phyloP scores from a whole-genome alignment of 2,113 vertebrate genomes.

The Melanotaenia duboulayi region DNA sequence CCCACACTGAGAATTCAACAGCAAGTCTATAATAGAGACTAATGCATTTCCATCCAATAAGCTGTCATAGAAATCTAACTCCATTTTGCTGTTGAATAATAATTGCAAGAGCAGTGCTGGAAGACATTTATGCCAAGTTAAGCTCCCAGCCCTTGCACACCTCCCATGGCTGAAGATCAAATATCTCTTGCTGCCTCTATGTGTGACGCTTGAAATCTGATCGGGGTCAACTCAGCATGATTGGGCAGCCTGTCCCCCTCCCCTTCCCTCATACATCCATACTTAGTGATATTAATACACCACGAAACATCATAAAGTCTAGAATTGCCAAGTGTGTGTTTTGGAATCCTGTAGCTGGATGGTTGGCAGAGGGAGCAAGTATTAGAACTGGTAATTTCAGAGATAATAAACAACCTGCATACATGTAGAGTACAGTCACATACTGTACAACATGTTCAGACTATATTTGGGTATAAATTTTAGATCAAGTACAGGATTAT shows the following conservation, averaged over 20 bases:
- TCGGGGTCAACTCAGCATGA: slow-evolving; percentile 46
- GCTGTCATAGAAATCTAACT: slow-evolving; percentile 12
- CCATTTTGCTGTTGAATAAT: slow-evolving; percentile 14
- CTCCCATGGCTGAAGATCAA: slow-evolving; percentile 65
- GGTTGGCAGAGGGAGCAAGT: too few species aligned
- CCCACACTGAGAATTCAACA: slow-evolving; percentile 1
- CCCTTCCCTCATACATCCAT: slow-evolving; percentile 11
- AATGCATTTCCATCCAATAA: not conserved
- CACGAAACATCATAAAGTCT: slow-evolving; percentile 9
- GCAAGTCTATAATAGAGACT: not conserved
- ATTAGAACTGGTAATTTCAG: not conserved
- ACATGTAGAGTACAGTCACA: not conserved
- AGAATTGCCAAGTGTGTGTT: not conserved
- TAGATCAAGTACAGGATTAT: not conserved
- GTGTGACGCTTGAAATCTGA: slow-evolving; percentile 49
- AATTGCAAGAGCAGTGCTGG: not conserved
- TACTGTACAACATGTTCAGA: not conserved
- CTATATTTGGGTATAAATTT: not conserved
- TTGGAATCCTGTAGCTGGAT: slow-evolving; percentile 3
- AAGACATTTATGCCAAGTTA: slow-evolving; percentile 34
- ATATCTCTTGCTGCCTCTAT: slow-evolving; percentile 60
- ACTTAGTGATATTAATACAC: slow-evolving; percentile 13
- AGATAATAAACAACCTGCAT: slow-evolving; percentile 9
- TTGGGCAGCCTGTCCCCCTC: slow-evolving; percentile 11
- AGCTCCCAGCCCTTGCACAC: slow-evolving; percentile 38